Evolutionary conservation across 2,888 invertebrate species (phyloP).

Genomic region (Nomada flava): DNA sequence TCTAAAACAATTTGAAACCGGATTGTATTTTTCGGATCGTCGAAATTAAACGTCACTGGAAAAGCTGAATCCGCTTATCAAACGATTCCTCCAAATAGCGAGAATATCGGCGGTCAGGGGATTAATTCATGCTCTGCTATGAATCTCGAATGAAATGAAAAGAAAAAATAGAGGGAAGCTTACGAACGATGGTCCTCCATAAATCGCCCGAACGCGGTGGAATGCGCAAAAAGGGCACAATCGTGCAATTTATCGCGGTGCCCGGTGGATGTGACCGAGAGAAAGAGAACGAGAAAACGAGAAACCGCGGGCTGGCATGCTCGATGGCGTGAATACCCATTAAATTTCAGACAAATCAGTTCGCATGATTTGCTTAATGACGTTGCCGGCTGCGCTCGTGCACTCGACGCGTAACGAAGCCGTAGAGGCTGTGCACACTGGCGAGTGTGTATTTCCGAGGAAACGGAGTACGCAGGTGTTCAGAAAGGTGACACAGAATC

Average conservation of each 20-base stretch:
- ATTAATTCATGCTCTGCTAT: conserved; percentile 33
- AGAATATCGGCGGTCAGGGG: conserved; percentile 15
- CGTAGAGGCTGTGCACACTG: background rate
- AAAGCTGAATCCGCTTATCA: background rate
- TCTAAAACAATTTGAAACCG: conserved; percentile 2
- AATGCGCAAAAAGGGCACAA: conserved; percentile 45
- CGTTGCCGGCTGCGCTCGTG: conserved; percentile 66
- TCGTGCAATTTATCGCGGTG: conserved; percentile 53
- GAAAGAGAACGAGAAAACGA: conserved; percentile 32
- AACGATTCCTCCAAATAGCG: conserved; percentile 12
- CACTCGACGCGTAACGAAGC: conserved; percentile 45
- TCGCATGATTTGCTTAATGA: conserved; percentile 77
- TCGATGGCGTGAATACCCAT: conserved; percentile 68
- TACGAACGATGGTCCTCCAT: conserved; percentile 36
- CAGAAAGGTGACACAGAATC: conserved; percentile 64
- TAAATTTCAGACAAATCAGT: conserved; percentile 71
- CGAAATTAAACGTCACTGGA: background rate
- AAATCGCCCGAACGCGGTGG: conserved; percentile 36
- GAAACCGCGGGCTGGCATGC: conserved; percentile 47
- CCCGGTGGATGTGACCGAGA: conserved; percentile 18
- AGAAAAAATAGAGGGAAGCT: background rate
- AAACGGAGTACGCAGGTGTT: conserved; percentile 59
- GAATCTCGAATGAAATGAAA: conserved; percentile 12
- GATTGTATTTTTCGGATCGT: background rate
- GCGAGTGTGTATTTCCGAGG: conserved; percentile 22